phyloP scores from a whole-genome alignment of 2,888 invertebrate species.

The Limnephilus marmoratus region DNA sequence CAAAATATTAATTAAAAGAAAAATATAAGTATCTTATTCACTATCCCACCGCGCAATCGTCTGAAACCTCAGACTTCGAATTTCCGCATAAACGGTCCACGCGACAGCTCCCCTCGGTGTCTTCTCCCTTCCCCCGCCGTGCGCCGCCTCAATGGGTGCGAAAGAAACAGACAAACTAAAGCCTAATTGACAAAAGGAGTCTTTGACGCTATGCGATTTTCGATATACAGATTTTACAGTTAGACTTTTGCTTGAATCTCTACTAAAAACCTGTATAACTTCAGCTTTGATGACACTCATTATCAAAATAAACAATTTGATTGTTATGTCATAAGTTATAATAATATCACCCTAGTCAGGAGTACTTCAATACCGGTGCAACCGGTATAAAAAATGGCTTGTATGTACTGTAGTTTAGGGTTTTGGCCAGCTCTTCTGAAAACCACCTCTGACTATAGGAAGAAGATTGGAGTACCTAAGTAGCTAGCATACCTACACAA shows the following conservation, averaged over 20 bases:
- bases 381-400: too few relatives aligned
- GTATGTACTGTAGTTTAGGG: too few relatives aligned
- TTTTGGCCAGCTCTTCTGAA: not conserved
- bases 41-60: conserved; percentile 20
- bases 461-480: not conserved
- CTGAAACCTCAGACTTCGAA: conserved; percentile 36
- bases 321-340: not conserved
- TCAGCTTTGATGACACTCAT: not conserved
- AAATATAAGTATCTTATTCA: not conserved
- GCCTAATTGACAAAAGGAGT: not conserved
- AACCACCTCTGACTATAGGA: not conserved
- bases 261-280: not conserved
- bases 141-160: not conserved
- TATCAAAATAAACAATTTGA: too few relatives aligned
- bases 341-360: not conserved
- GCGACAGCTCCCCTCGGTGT: conserved; percentile 31
- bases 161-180: conserved; percentile 20
- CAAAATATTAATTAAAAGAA: too few relatives aligned
- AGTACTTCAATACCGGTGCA: not conserved
- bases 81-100: conserved; percentile 46
- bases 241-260: not conserved
- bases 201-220: not conserved
- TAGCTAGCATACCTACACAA: too few relatives aligned
- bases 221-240: not conserved
- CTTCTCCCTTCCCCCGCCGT: conserved; percentile 31